Evolutionary conservation across 2,113 vertebrate species (phyloP), one percentile per base, ranked within the genome.

Genomic region (Oryzias celebensis): DNA sequence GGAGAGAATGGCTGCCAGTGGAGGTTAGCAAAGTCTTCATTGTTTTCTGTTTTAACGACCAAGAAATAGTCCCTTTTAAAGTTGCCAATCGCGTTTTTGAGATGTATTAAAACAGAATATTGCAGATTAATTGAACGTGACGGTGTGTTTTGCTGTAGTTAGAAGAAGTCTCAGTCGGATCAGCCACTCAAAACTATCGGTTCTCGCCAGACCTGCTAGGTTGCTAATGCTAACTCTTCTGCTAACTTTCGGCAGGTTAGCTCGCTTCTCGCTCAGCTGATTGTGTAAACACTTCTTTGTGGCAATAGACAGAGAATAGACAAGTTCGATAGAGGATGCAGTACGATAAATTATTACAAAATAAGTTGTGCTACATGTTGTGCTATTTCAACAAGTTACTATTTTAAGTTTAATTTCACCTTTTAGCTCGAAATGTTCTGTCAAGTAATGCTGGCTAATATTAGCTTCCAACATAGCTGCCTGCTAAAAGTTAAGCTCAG

Each of bases 1-100:
- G 91, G 88, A 87, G 93, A 96, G 93, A 92, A 98, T 98, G 96
- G 96, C 96, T 91, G 95, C 96, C 92, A 91, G 94, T 93, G 95
- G 95, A 96, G 96, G 96, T 98, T 90, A 91, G 96, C 92, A 20
- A 81, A 83, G 83, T 87, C 71, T 67, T 76, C 57, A 71, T 82
- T 86, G 83, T 89, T 89, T 85, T 81, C 55, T 87, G 31, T 73
- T 59, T 20, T 41, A 58, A 68, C 66, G 43, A 58, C 71, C 80
- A 62, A 65, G 42, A 46, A 78, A 68, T 60, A 22, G 13, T 20
- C 46, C n/a, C 22, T 16, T 76, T 22, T 52, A 69, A 86, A 80
- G 73, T 87, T 79, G 12, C n/a, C 14, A 15, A 23, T 44, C 50
- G 18, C 45, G 50, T 31, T 42, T 55, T 54, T 42, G 43, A 14